A percentile compares a stretch with the other conserved stretches of the same genome.
phyloP scores from a whole-genome alignment of 2,113 vertebrate genomes.

The Ophiodon elongatus region DNA sequence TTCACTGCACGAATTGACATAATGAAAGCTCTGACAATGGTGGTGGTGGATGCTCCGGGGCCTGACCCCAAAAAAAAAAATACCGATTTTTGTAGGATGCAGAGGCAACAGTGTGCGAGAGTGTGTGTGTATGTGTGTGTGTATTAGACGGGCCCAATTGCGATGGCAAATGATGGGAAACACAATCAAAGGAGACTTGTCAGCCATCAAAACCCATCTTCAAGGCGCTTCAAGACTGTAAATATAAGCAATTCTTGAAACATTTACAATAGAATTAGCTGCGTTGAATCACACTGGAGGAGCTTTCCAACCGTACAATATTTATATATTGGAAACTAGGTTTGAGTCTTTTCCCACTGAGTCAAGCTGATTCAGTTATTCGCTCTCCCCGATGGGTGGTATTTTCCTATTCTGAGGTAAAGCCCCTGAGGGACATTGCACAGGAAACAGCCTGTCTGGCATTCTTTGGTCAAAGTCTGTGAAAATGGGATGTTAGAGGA shows the following conservation, averaged over 20 bases:
- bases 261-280: constrained; percentile 6
- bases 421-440: constrained; percentile 38
- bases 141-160: constrained; percentile 43
- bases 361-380: constrained; percentile 34
- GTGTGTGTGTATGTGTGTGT: too few relatives aligned
- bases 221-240: constrained; percentile 21
- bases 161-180: constrained; percentile 26
- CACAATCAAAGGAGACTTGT: constrained; percentile 49
- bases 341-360: constrained; percentile 6
- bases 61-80: not conserved
- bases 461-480: constrained; percentile 45
- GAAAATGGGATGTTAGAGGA: constrained; percentile 41
- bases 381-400: constrained; percentile 13
- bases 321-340: constrained; percentile 2
- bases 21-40: not conserved
- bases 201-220: constrained; percentile 42
- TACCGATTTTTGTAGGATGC: not conserved
- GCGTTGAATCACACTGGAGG: constrained; percentile 2
- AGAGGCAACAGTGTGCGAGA: not conserved
- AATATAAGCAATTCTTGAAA: constrained; percentile 22
- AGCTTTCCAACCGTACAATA: too few relatives aligned
- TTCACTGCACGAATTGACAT: not conserved
- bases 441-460: constrained; percentile 59
- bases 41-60: not conserved
- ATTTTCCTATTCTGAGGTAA: constrained; percentile 47